Conservation (phyloP, 1,140 invertebrate genomes). For the Protaetia brevitarsis region DNA sequence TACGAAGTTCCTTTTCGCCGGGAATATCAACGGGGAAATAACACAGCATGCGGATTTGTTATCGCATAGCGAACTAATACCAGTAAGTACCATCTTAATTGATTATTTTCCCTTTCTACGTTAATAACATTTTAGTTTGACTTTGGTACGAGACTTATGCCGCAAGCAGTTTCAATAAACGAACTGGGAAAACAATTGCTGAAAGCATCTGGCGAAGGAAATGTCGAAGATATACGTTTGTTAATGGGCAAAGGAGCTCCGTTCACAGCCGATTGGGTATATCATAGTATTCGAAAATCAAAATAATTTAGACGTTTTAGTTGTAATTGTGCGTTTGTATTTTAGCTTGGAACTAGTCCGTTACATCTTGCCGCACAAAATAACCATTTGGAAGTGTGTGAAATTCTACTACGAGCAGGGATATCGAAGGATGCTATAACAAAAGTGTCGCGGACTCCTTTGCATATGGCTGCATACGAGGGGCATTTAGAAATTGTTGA, state of each 20-base stretch:
- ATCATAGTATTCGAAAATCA: background rate
- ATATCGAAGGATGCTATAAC: conserved; percentile 84
- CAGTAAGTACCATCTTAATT: conserved; percentile 34
- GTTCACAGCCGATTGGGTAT: conserved; percentile 89
- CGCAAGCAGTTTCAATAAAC: conserved; percentile 34
- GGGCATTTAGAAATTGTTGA: conserved; percentile 77
- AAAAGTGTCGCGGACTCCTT: conserved; percentile 87
- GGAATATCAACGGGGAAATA: background rate
- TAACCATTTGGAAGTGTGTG: conserved; percentile 78
- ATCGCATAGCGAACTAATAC: conserved; percentile 32
- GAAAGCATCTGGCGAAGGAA: conserved; percentile 72
- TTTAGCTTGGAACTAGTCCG: conserved; percentile 83
- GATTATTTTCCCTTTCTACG: conserved; percentile 20
- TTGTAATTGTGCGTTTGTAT: conserved; percentile 22
- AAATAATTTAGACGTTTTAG: background rate
- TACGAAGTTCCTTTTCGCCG: conserved; percentile 34
- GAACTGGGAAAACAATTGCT: conserved; percentile 82
- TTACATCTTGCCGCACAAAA: conserved; percentile 82
- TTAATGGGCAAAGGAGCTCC: conserved; percentile 84
- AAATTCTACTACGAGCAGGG: conserved; percentile 78
- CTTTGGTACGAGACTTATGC: conserved; percentile 25
- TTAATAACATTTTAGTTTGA: conserved; percentile 34
- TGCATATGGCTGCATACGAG: conserved; percentile 84
- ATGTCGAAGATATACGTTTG: conserved; percentile 72
- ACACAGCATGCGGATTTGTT: too few relatives aligned